phyloP scores from a whole-genome alignment of 2,888 invertebrate genomes.

The Silvanus unidentatus region DNA sequence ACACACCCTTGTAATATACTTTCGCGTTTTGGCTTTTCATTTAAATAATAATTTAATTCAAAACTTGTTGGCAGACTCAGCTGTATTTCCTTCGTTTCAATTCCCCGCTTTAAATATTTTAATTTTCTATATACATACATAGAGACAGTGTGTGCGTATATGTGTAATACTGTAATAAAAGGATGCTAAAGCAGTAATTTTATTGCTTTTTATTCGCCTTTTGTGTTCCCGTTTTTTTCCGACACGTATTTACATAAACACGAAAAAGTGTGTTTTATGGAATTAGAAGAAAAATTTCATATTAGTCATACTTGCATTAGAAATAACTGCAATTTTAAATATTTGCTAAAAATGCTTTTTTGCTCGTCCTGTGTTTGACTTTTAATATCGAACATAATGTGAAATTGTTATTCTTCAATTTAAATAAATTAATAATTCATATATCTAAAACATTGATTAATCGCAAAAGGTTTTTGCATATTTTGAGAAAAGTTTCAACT shows the following conservation, averaged over 20 bases:
- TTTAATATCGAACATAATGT: conserved; percentile 12
- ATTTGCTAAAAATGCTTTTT: too few relatives aligned
- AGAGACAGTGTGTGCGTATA: background rate
- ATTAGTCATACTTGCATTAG: too few relatives aligned
- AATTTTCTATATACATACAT: conserved; percentile 15
- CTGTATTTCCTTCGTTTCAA: conserved; percentile 36
- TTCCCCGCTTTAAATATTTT: conserved; percentile 39
- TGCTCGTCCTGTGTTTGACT: conserved; percentile 18
- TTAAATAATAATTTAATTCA: conserved; percentile 42
- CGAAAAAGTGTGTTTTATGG: too few relatives aligned
- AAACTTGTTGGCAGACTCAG: conserved; percentile 33
- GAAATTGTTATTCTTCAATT: conserved; percentile 18
- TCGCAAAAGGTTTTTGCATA: conserved; percentile 18
- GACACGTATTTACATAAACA: too few relatives aligned
- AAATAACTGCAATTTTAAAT: too few relatives aligned
- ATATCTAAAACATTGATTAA: conserved; percentile 18
- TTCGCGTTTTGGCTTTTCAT: conserved; percentile 33
- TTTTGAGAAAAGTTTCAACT: conserved; percentile 22
- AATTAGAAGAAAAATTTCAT: too few relatives aligned
- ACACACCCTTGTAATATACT: conserved; percentile 20
- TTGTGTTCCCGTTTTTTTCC: too few relatives aligned
- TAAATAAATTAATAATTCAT: conserved; percentile 27
- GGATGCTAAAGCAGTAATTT: background rate
- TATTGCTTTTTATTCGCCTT: too few relatives aligned
- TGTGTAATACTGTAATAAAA: background rate